Evolutionary conservation across 2,797 vertebrate genomes (phyloP).

Genomic region (Tamandua tetradactyla): DNA sequence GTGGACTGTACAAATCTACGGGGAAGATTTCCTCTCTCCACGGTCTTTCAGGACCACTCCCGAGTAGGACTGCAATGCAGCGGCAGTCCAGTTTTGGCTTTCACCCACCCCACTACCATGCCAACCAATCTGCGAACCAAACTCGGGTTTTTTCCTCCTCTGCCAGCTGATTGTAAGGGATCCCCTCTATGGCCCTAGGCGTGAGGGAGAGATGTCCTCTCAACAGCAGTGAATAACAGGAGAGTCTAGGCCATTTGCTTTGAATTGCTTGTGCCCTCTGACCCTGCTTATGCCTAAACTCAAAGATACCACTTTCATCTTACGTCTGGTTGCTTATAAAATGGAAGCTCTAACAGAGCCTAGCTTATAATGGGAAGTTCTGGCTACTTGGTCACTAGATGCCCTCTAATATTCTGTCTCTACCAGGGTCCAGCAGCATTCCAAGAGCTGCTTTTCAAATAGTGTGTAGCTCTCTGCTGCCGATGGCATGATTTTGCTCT

Average conservation of each 20-base stretch:
- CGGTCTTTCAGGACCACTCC: neutral
- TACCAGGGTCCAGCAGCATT: neutral
- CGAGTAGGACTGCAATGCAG: neutral
- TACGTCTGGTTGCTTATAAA: neutral
- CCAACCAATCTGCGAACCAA: neutral
- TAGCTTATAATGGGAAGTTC: neutral
- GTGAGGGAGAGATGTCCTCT: neutral
- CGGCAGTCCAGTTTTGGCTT: neutral
- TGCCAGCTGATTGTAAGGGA: neutral
- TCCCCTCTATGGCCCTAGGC: neutral
- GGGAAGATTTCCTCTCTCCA: too few relatives aligned
- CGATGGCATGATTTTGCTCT: neutral
- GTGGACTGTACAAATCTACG: neutral
- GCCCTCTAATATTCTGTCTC: neutral
- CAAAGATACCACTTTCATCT: neutral
- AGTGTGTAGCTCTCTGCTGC: neutral
- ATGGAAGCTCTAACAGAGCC: neutral
- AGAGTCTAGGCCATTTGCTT: neutral
- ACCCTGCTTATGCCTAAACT: neutral
- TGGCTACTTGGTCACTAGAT: neutral
- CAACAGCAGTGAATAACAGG: neutral
- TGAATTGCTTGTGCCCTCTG: neutral
- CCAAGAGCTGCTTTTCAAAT: neutral
- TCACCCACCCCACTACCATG: too few relatives aligned
- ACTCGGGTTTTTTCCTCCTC: neutral